These are phyloP conservation scores for Melinaea marsaeus DNA, from an alignment of 2,888 invertebrate genomes.

Conservation along the genomic window DNA sequence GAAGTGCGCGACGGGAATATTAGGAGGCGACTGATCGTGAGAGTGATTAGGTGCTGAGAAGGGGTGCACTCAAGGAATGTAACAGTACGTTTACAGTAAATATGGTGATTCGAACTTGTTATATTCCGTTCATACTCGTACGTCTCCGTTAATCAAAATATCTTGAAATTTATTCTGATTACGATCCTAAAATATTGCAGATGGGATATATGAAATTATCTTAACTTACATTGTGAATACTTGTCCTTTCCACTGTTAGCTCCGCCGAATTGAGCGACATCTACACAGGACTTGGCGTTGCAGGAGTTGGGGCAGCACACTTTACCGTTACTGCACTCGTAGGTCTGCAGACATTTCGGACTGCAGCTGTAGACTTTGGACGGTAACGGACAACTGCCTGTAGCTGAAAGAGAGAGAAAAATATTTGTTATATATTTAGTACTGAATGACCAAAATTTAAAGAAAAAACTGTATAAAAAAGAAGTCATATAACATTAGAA, in stretches of 20 bases:
- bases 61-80: too few species aligned
- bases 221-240: slow-evolving; percentile 47
- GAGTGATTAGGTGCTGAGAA: too few species aligned
- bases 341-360: slow-evolving; percentile 82
- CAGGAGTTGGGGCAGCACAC: slow-evolving; percentile 85
- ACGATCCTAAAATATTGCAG: too few species aligned
- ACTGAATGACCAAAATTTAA: too few species aligned
- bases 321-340: slow-evolving; percentile 81
- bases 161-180: neutral
- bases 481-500: too few species aligned
- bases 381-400: slow-evolving; percentile 79
- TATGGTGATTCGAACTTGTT: too few species aligned
- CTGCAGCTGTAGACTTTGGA: slow-evolving; percentile 82
- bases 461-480: too few species aligned
- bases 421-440: too few species aligned
- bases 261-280: slow-evolving; percentile 54
- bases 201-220: neutral
- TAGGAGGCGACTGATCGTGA: too few species aligned
- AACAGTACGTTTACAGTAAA: too few species aligned
- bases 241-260: slow-evolving; percentile 50
- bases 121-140: too few species aligned
- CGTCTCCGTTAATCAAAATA: neutral
- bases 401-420: slow-evolving; percentile 14
- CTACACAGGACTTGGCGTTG: slow-evolving; percentile 82
- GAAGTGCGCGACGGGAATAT: too few species aligned